Percentiles rank a stretch among this genome's conserved stretches.
phyloP scores from a whole-genome alignment of 2,797 vertebrate species.

The Synaphobranchus kaupii region DNA sequence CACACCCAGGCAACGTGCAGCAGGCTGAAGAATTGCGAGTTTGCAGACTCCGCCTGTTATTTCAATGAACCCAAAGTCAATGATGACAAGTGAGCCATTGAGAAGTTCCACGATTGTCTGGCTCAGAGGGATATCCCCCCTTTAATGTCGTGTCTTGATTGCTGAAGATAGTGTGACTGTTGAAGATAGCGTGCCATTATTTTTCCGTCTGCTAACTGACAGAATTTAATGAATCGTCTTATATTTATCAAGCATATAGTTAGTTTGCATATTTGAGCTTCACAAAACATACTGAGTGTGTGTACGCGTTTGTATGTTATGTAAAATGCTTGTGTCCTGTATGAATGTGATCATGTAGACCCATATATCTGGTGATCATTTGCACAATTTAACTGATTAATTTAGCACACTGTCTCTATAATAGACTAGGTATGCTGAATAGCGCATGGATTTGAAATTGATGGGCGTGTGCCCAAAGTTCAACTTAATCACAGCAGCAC shows the following conservation, averaged over 20 bases:
- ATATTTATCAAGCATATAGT: neutral
- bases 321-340: no score
- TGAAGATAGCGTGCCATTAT: neutral
- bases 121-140: neutral
- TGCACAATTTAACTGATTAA: no score
- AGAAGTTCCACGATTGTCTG: constrained; percentile 8
- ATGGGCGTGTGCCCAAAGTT: constrained; percentile 13
- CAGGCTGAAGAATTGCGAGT: neutral
- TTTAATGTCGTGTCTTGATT: no score
- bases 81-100: neutral
- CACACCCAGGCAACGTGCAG: constrained; percentile 50
- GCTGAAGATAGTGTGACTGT: neutral
- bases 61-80: neutral
- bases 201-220: neutral
- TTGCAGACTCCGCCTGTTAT: constrained; percentile 10
- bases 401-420: neutral
- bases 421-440: neutral
- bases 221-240: neutral
- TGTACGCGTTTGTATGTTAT: neutral
- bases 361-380: no score
- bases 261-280: neutral
- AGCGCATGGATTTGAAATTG: constrained; percentile 2
- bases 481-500: neutral
- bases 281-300: neutral
- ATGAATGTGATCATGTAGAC: neutral